Evolutionary conservation across 1,140 invertebrate genomes (phyloP).

Genomic region (Rhopalosiphum maidis): DNA sequence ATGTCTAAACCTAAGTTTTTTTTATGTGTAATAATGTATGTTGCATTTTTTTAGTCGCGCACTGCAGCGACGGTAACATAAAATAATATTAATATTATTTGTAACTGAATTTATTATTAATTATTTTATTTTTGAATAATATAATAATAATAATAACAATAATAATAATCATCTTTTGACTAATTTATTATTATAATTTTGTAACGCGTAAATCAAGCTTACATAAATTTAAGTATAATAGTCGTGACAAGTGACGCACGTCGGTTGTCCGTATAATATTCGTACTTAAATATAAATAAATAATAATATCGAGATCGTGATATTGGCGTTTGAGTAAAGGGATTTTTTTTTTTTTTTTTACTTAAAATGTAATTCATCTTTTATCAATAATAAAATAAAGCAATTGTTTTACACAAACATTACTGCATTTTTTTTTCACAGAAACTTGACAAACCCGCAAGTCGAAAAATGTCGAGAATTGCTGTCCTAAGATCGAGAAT

Average conservation of each 20-base stretch:
- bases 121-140: not conserved
- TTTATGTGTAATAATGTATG: not conserved
- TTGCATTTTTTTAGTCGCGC: not conserved
- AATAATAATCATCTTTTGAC: not conserved
- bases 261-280: not conserved
- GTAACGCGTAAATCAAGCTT: not conserved
- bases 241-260: not conserved
- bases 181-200: conserved; percentile 6
- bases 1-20: conserved; percentile 12
- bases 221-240: not conserved
- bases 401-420: not conserved
- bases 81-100: conserved; percentile 16
- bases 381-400: not conserved
- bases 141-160: not conserved
- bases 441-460: not conserved
- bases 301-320: not conserved
- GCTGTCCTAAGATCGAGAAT: no score
- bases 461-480: not conserved
- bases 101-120: not conserved
- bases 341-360: not conserved
- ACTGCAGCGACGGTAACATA: not conserved
- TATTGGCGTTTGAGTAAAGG: not conserved
- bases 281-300: not conserved
- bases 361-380: not conserved
- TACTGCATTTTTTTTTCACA: not conserved